Evolutionary conservation across 53 echinoderm and acorn worm species (phyloP), one percentile per base, ranked within the genome.

Genomic region (Stichopus horrens): DNA sequence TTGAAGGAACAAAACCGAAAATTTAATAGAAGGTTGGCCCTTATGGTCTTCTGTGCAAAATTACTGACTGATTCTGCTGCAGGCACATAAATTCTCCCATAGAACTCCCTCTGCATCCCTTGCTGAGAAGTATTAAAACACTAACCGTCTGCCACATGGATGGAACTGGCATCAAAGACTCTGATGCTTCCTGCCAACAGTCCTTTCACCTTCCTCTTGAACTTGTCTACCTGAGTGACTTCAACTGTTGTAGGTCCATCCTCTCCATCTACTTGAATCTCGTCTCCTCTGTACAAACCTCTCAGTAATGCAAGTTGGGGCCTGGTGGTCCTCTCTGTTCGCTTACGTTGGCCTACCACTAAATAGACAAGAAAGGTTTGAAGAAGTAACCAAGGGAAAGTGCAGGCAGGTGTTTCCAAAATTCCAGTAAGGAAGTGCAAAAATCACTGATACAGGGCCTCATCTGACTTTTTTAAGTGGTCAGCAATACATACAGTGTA

Each of bases 81-180:
- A 37, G 37, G 37, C 37, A 37, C 37, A 37, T 37, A 37, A 37
- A 37, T 37, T 37, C 37, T 37, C 37, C 37, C 37, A 37, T 37
- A 37, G 37, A 37, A 37, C 37, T 37, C 37, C 2, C 37, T 37
- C 37, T 37, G 2, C 37, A 37, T 37, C 37, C 37, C 37, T 37
- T 2, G 37, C 2, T 37, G 37, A 37, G 37, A 37, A 37, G n/a
- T n/a, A 37, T 1, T 37, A 37, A 37, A 37, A 37, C 5, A 73
- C 74, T 73, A 7, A 73, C 74, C 74, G n/a, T 73, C 74, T 73
- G 74, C n/a, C 19, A 7, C 74, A 73, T 73, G 74, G 74, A 73
- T 73, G 14, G 74, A 73, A 73, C 74, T 6, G 7, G 14, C 74
- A 73, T 73, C 74, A 73, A 73, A 19, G 22, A 5, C 74, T 22